Evolutionary conservation across 2,888 invertebrate species (phyloP).

Genomic region (Branchellion lobata): DNA sequence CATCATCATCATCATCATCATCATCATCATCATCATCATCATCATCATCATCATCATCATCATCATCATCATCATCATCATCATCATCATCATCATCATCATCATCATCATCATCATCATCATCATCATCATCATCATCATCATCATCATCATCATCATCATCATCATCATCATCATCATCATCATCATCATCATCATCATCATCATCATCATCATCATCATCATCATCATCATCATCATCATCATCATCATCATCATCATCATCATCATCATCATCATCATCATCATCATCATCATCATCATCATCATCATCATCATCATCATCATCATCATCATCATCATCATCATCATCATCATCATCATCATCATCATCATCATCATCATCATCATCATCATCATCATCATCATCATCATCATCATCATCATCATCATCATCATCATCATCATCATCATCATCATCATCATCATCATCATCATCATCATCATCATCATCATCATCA

Average conservation of each 20-base stretch:
- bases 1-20: slow-evolving; percentile 18
- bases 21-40: slow-evolving; percentile 28
- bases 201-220: slow-evolving; percentile 10
- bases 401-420: too few species aligned
- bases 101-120: slow-evolving; percentile 22
- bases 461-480: too few species aligned
- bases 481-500: too few species aligned
- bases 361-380: too few species aligned
- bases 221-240: neutral
- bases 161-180: slow-evolving; percentile 25
- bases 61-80: slow-evolving; percentile 22
- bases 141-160: slow-evolving; percentile 28
- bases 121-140: slow-evolving; percentile 18
- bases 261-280: slow-evolving; percentile 11
- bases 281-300: slow-evolving; percentile 3
- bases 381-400: too few species aligned
- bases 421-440: too few species aligned
- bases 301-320: slow-evolving; percentile 3
- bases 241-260: slow-evolving; percentile 3
- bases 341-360: too few species aligned
- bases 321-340: too few species aligned
- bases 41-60: slow-evolving; percentile 25
- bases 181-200: slow-evolving; percentile 22
- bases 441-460: too few species aligned
- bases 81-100: slow-evolving; percentile 22